Base-by-base conservation (phyloP, 2,113 vertebrate genomes). In the Mohoua ochrocephala region DNA sequence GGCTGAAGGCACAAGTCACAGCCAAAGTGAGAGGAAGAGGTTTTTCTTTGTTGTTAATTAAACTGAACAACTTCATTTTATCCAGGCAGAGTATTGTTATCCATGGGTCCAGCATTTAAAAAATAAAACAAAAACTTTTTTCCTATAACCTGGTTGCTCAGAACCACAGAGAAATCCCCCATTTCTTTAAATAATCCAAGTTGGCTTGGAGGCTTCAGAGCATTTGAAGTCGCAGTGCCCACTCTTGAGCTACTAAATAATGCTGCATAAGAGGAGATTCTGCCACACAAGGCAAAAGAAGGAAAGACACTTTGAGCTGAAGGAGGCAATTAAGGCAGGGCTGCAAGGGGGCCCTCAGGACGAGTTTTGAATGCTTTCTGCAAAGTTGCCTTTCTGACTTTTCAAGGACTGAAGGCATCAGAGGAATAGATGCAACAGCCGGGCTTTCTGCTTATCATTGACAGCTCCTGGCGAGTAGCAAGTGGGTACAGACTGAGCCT, bases 171-270 rank as follows among this genome's bases (percentile, higher is more conserved):
- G 27, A 64, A 94, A 74, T 33, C 4, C 7, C 11, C 1, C 1
- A 39, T 70, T 87, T 53, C 53, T 87, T 92, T 54, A 75, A 92
- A 71, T 85, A 93, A 88, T 76, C 53, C 57, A 76, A 68, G 17
- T 5, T 33, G 9, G 7, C 44, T 82, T 73, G 41, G 19, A 95
- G 15, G 20, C 47, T 90, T 93, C 71, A 86, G 39, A 93, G 23
- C 3, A 20, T 94, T 95, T 88, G 83, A 80, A 91, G 63, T 84
- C 82, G 81, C 81, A 53, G n/a, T 73, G n/a, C 57, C 75, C 59
- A 67, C 26, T 42, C 75, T 27, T 53, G 60, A 91, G n/a, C 52
- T 87, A 63, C 23, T 95, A 88, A 96, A 96, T 94, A 94, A 95
- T 82, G 59, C 78, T 90, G 64, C 13, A 21, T 33, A 61, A 65